Base-by-base conservation (phyloP, 2,888 invertebrate genomes). In the Caenorhabditis virilis region DNA sequence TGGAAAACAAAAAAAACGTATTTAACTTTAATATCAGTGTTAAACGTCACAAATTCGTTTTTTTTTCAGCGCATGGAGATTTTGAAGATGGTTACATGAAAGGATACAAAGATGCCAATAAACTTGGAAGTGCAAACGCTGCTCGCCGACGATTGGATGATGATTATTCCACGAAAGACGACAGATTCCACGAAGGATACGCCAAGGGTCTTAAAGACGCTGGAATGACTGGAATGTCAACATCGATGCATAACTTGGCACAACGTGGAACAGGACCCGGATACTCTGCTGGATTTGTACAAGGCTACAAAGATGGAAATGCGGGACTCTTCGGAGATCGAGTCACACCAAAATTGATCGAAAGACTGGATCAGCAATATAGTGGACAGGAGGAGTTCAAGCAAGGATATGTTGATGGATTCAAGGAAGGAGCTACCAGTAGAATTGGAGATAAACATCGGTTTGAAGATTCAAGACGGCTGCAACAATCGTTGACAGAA, bases 371-470 rank as follows among this genome's bases (percentile, higher is more conserved):
- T 46, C 82, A 84, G 41, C 80, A 80, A 63, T 83, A 83, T 52
- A 77, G 82, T 6, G 78, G 78, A 57, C 80, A 83, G 65, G 83
- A 83, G 39, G 83, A 84, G 61, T 83, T 82, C 77, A 70, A 79
- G 36, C 77, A 79, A 49, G 83, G 83, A 38, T 83, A 82, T 64
- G 74, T 83, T 22, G 83, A 83, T 41, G 83, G 83, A 41, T 83
- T 83, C 75, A 83, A 81, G 68, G 83, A 83, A 51, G 83, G 79
- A 48, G 78, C 70, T 27, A 49, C 56, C 3, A 72, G 72, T 22
- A 36, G 79, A 30, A 69, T 69, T 39, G 71, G 77, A 33, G 67
- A 68, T 20, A 52, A 53, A 53, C 55, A 69, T 47, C 52, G 56
- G 22, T 80, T 79, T 64, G 78, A 79, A 51, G 82, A 82, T 48